Conservation (phyloP, 2,797 vertebrate species). For the Falco concolor region DNA sequence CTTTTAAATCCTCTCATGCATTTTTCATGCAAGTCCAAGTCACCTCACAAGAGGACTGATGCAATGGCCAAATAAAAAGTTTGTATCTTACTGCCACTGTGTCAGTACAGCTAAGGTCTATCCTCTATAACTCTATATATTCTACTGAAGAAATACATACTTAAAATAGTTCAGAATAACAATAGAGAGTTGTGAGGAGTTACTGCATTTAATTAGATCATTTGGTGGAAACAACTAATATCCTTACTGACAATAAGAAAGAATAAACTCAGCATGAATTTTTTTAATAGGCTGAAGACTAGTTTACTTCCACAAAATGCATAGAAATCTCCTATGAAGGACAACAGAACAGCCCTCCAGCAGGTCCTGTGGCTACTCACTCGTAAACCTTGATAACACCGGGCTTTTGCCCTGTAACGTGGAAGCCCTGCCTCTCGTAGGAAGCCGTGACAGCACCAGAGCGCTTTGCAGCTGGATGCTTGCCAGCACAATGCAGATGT, state of each 20-base stretch:
- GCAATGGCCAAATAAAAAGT: neutral
- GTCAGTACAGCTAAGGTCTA: neutral
- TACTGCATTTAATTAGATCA: neutral
- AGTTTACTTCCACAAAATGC: neutral
- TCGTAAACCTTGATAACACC: accelerated
- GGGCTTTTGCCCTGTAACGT: neutral
- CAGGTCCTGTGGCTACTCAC: neutral
- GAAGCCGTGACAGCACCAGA: neutral
- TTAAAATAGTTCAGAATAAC: neutral
- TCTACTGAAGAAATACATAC: neutral
- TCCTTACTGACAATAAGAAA: neutral
- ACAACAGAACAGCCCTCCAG: neutral
- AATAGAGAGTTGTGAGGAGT: neutral
- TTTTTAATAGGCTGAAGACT: neutral
- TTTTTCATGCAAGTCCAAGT: neutral
- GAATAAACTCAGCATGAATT: neutral
- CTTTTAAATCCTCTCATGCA: neutral
- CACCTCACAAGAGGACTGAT: neutral
- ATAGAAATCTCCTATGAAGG: accelerated
- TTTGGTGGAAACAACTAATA: neutral
- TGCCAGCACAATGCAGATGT: neutral
- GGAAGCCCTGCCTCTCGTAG: neutral
- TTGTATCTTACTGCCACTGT: neutral
- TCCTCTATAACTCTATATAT: neutral
- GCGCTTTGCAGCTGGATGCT: neutral